Evolutionary conservation across 2,797 vertebrate species (phyloP), one percentile per base, ranked within the genome.

Genomic region (Sebastes diploproa): DNA sequence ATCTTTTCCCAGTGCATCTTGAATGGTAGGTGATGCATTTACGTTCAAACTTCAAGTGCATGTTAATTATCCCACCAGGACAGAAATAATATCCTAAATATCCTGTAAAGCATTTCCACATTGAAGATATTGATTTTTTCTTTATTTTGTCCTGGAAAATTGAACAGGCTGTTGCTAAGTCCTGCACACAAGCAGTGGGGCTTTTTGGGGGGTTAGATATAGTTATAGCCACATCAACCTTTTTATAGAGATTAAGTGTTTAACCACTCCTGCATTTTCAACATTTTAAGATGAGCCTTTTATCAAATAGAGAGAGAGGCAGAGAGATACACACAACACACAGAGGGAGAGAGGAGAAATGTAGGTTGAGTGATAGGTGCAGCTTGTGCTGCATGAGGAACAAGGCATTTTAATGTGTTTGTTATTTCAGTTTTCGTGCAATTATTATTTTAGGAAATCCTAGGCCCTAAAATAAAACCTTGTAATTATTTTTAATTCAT

Each of bases 1-100:
- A 96, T 97, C 95, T 97, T 98, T 97, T 96, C 97, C 96, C 97
- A 98, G 96, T 98, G 97, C 98, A 97, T 99, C 97, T 95, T 97
- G 96, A 97, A 98, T 97, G 98, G 98, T 98, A 96, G 96, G 97
- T 95, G 79, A 75, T 91, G 77, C 81, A 69, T 91, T 81, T 76
- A 84, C 78, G n/a, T 85, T 86, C 38, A 14, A 90, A 89, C 88
- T 89, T 89, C 72, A 87, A 82, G 71, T 91, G 88, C 38, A 78
- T 76, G 54, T 46, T 54, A 34, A 84, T 88, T 80, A 77, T 75
- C 29, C 38, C 59, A 25, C 23, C 34, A 14, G 29, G 27, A 42
- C 50, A 46, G 30, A 71, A 23, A 72, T 61, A 55, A 30, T 30
- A 52, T 32, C 4, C 23, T 2, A 29, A 60, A 68, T 59, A 59